Conservation (phyloP, 2,797 vertebrate genomes). For the Alauda arvensis region DNA sequence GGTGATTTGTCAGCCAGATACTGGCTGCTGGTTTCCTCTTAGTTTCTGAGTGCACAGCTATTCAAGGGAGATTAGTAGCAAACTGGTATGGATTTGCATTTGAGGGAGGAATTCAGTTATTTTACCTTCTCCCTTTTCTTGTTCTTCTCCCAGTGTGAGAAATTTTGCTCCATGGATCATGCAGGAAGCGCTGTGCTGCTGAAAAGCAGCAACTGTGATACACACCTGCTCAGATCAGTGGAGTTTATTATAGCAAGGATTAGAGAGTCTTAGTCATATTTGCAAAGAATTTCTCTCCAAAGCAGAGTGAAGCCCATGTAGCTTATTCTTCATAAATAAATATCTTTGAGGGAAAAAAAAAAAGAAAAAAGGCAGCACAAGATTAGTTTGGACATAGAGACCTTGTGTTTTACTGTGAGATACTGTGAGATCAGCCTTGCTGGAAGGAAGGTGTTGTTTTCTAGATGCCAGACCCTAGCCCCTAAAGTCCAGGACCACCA, state of each 20-base stretch:
- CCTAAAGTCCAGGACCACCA: background rate
- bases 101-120: background rate
- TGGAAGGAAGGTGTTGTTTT: background rate
- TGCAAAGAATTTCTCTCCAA: slow-evolving; percentile 55
- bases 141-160: background rate
- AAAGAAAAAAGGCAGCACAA: background rate
- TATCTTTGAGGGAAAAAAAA: background rate
- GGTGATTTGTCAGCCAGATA: background rate
- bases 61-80: background rate
- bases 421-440: background rate
- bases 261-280: slow-evolving; percentile 32
- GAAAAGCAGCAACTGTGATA: slow-evolving; percentile 28
- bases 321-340: slow-evolving; percentile 42
- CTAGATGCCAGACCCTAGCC: background rate
- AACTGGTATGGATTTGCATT: background rate
- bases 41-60: background rate
- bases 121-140: background rate
- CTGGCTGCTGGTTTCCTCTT: background rate
- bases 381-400: background rate
- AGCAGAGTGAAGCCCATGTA: background rate
- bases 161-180: background rate
- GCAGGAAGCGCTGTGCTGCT: background rate
- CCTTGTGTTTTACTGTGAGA: slow-evolving; percentile 15
- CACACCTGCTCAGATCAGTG: slow-evolving; percentile 31
- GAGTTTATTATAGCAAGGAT: slow-evolving; percentile 36